Percentiles rank a stretch among this genome's conserved stretches.
Evolutionary conservation across 2,797 vertebrate species (phyloP).

Genomic region (Labroides dimidiatus): DNA sequence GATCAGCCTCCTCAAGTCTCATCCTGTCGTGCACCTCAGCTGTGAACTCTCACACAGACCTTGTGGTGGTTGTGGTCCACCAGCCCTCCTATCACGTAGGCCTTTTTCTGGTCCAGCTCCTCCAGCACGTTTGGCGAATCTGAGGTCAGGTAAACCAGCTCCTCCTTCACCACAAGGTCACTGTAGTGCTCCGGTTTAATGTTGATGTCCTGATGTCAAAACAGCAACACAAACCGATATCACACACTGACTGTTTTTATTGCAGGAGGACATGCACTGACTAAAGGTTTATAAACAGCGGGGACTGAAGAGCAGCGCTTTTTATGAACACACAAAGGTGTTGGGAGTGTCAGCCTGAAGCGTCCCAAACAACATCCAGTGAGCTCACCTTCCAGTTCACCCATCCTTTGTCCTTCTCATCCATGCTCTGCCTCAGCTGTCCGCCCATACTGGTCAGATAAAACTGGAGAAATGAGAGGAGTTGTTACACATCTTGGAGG

Average conservation of each 20-base stretch:
- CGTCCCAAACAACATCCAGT: neutral
- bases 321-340: too few relatives aligned
- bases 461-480: constrained; percentile 80
- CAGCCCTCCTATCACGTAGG: constrained; percentile 96
- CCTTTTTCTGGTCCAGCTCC: constrained; percentile 92
- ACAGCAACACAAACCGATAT: neutral
- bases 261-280: too few relatives aligned
- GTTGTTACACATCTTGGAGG: neutral
- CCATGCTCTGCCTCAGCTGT: constrained; percentile 95
- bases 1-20: neutral
- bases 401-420: constrained; percentile 97
- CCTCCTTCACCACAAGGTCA: constrained; percentile 88
- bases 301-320: too few relatives aligned
- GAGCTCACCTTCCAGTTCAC: constrained; percentile 96
- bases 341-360: neutral
- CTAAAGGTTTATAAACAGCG: too few relatives aligned
- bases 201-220: constrained; percentile 88
- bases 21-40: neutral
- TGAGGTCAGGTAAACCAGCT: constrained; percentile 95
- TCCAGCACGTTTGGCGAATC: constrained; percentile 93
- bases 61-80: constrained; percentile 99
- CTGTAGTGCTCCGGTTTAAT: constrained; percentile 90
- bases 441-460: constrained; percentile 94
- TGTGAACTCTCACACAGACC: constrained; percentile 72
- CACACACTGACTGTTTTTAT: too few relatives aligned